Conservation (phyloP, 2,113 vertebrate species). For the Alligator sinensis region DNA sequence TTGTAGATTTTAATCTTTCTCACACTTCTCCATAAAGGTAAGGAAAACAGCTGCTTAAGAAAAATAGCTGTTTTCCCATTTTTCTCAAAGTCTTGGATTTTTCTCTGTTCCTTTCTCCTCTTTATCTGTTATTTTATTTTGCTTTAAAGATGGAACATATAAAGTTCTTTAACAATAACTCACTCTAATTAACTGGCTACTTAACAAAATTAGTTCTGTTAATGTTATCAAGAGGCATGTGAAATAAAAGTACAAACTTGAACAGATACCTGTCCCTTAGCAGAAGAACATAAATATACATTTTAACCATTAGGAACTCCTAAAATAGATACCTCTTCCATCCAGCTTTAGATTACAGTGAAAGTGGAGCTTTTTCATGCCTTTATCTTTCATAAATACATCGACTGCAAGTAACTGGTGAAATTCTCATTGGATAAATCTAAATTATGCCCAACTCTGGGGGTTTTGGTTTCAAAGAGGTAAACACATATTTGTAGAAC, state of each 20-base stretch:
- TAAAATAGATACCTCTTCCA: rapidly evolving
- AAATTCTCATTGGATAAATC: too few relatives aligned
- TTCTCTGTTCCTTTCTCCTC: neutral
- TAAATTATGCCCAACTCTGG: too few relatives aligned
- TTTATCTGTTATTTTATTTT: neutral
- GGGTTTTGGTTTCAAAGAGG: too few relatives aligned
- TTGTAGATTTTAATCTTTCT: neutral
- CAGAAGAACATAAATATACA: neutral
- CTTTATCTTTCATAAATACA: too few relatives aligned
- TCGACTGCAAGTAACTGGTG: too few relatives aligned
- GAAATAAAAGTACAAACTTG: neutral
- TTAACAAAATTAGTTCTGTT: neutral
- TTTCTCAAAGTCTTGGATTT: neutral
- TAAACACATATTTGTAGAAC: too few relatives aligned
- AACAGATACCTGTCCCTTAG: neutral
- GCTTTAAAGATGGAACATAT: neutral
- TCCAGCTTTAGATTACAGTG: rapidly evolving
- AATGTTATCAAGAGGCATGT: neutral
- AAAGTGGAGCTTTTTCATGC: neutral
- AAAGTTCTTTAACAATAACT: neutral
- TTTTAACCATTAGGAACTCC: neutral
- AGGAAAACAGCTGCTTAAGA: neutral
- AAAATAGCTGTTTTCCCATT: neutral
- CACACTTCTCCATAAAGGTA: neutral
- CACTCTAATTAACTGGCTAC: neutral